Percentiles rank a stretch among this genome's conserved stretches.
phyloP scores from a whole-genome alignment of 2,888 invertebrate species.

The Heliconius ismenius region DNA sequence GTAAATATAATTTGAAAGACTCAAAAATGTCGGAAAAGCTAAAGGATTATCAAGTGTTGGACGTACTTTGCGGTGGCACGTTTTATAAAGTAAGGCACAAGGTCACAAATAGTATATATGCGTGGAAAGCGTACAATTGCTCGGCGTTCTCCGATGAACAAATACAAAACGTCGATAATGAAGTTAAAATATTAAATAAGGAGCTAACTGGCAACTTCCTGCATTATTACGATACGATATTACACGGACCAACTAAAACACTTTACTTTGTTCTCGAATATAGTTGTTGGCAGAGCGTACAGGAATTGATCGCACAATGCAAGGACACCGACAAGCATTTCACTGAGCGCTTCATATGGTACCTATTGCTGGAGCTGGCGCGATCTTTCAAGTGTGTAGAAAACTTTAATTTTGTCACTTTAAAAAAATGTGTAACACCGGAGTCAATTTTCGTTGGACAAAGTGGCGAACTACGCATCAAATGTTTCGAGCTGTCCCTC shows the following conservation, averaged over 20 bases:
- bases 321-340: slow-evolving; percentile 61
- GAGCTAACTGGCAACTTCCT: slow-evolving; percentile 64
- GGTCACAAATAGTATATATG: slow-evolving; percentile 77
- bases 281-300: slow-evolving; percentile 67
- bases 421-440: slow-evolving; percentile 63
- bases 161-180: slow-evolving; percentile 70
- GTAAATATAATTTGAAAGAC: slow-evolving; percentile 44
- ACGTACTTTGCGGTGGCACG: slow-evolving; percentile 75
- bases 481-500: slow-evolving; percentile 65
- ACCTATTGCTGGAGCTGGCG: slow-evolving; percentile 67
- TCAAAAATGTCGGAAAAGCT: slow-evolving; percentile 70
- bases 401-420: slow-evolving; percentile 55
- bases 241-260: slow-evolving; percentile 74
- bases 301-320: slow-evolving; percentile 63
- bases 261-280: slow-evolving; percentile 76
- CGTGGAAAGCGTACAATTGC: slow-evolving; percentile 78
- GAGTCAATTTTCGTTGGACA: slow-evolving; percentile 65
- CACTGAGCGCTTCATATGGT: slow-evolving; percentile 72
- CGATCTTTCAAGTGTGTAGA: slow-evolving; percentile 62
- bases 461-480: slow-evolving; percentile 64
- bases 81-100: slow-evolving; percentile 80
- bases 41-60: slow-evolving; percentile 77
- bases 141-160: slow-evolving; percentile 69
- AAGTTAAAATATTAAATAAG: slow-evolving; percentile 72
- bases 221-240: slow-evolving; percentile 73